Evolutionary conservation across 2,113 vertebrate species (phyloP), one percentile per base, ranked within the genome.

Genomic region (Ctenomys sociabilis): DNA sequence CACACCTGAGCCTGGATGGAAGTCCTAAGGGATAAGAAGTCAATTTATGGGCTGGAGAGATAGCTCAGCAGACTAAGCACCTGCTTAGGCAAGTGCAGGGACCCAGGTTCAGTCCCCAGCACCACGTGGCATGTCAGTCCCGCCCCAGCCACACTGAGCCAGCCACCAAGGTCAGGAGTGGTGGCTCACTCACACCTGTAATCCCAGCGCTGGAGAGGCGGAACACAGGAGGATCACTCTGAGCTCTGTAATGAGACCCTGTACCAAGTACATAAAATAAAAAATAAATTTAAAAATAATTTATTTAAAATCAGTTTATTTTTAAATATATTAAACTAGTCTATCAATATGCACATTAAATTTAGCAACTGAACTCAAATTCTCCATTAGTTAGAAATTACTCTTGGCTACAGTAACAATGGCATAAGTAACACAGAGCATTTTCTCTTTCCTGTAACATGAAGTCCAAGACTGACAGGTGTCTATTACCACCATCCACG

Each of bases 351-450:
- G 43, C 9, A 84, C 2, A 10, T 94, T 90, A 83, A 52, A 92
- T 83, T 84, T 90, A 93, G 43, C 88, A 86, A 64, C 52, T 94
- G 66, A 57, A 72, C 37, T 90, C 86, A 91, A 73, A 64, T 82
- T 85, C 40, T 32, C 37, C 32, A 93, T 64, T 84, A 85, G 40
- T 57, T 88, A 75, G 77, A 21, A 90, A 81, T 81, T 61, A 59
- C 61, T 80, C 66, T 40, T 63, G 17, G 75, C 54, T 87, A 77
- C 93, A 80, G n/a, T 59, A 61, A 45, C 45, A 90, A 17, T 13
- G 59, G n/a, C 61, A 78, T 59, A 80, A 81, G 88, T 80, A 88
- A 82, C 40, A 61, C 3, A 9, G 26, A 45, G 26, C 2, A 4
- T 17, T 59, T 80, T 61, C 75, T 45, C 30, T 17, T 22, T 37